Base-by-base conservation (phyloP, 2,113 vertebrate species). In the Todiramphus saurophagus region DNA sequence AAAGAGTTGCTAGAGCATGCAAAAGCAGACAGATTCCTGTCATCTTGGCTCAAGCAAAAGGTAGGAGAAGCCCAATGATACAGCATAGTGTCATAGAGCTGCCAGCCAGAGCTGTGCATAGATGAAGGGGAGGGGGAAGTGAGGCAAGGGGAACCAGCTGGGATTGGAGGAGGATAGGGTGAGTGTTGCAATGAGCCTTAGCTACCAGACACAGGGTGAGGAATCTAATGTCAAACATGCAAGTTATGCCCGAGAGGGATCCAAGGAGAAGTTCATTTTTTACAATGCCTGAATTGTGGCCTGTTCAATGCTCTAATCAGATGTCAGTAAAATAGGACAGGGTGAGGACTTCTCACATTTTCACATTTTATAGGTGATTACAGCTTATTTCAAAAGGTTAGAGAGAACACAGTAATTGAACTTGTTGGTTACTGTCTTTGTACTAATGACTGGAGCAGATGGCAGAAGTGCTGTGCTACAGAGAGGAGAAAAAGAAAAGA, bases 371-470 rank as follows among this genome's bases (percentile, higher is more conserved):
- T 85, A 41, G 70, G 67, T 85, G 39, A 31, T 69, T 87, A 21
- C 16, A 66, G 14, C 20, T 90, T 83, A 30, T 76, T 85, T 93
- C 35, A 62, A 66, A 81, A 79, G 28, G 35, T 48, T 78, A n/a
- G 59, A 58, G 37, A 88, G 30, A 85, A n/a, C 33, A 78, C 5
- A 60, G 41, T 30, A 66, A 50, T 48, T 55, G 46, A 85, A 88
- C 0, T 1, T n/a, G 53, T 60, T 90, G 35, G 18, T 85, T 85
- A 58, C 39, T 64, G 43, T 56, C 50, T 93, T 94, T 95, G 67
- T 55, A 50, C 44, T 62, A 10, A 35, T 80, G 82, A 60, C 75
- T 86, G 75, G 21, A 90, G 72, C 85, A 97, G 90, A 93, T 93
- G 85, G 88, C 55, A 92, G 59, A 88, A 88, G 72, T 80, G 63